Conservation (phyloP, 2,888 invertebrate species). For the Agrypnus murinus region DNA sequence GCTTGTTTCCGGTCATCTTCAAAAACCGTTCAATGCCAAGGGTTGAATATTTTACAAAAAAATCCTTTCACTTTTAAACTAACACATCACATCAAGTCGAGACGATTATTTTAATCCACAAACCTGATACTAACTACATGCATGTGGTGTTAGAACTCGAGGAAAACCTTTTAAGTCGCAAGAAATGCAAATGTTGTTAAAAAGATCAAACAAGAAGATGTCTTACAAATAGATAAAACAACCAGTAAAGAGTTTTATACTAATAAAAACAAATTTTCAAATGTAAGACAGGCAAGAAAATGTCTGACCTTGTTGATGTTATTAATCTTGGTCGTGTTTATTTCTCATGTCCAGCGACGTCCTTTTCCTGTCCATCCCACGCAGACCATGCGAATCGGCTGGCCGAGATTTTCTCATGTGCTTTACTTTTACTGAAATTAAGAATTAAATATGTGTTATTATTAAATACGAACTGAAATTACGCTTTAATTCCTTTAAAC, state of each 20-base stretch:
- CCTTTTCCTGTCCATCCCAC: slow-evolving; percentile 64
- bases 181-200: too few relatives aligned
- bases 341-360: slow-evolving; percentile 51
- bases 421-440: slow-evolving; percentile 65
- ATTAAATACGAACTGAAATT: slow-evolving; percentile 56
- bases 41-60: slow-evolving; percentile 12
- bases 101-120: too few relatives aligned
- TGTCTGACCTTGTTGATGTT: slow-evolving; percentile 45
- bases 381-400: slow-evolving; percentile 69
- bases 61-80: neutral
- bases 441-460: slow-evolving; percentile 66
- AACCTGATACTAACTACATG: too few relatives aligned
- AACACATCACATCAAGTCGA: too few relatives aligned
- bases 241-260: slow-evolving; percentile 1
- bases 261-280: slow-evolving; percentile 13
- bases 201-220: neutral
- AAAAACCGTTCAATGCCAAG: slow-evolving; percentile 27
- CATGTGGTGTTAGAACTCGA: too few relatives aligned
- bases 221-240: neutral
- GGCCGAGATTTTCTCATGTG: slow-evolving; percentile 69
- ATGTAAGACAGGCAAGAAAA: slow-evolving; percentile 23
- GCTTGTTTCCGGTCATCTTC: slow-evolving; percentile 62
- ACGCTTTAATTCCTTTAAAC: slow-evolving; percentile 14
- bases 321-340: slow-evolving; percentile 49
- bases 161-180: neutral